Evolutionary conservation across 2,797 vertebrate species (phyloP), one percentile per base, ranked within the genome.

Genomic region (Xenopus petersii): DNA sequence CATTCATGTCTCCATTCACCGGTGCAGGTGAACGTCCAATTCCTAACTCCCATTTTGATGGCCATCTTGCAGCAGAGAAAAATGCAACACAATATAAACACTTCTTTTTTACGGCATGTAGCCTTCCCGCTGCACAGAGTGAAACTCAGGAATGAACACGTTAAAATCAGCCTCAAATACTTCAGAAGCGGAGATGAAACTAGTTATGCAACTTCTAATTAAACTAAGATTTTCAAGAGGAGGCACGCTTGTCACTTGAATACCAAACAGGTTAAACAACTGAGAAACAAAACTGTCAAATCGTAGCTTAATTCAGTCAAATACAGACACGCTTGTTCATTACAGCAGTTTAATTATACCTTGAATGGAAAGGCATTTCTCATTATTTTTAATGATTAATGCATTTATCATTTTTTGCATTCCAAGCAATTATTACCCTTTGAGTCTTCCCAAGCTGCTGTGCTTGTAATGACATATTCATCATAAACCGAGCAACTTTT

Each of bases 261-360:
- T 79, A 79, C 76, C 71, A 79, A 79, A 17, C 71, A 79, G 66
- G 76, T 79, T 74, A 79, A 70, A 79, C 61, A 74, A 73, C 71
- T 73, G 65, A 66, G 67, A 79, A 79, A 74, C 71, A 79, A 79
- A 79, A 74, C 71, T 30, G 60, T 79, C 76, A 79, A 79, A 70
- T 66, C 71, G 62, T 79, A 48, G 66, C 71, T 78, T 78, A 73
- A 73, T 78, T 73, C 71, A 78, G 70, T 69, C 70, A 73, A 79
- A 79, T 79, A 74, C 76, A 79, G 76, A 73, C 71, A 79, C 54
- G 75, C 76, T 79, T 79, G 71, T 79, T 79, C 71, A 79, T 79
- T 79, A 79, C 76, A 60, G 67, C 76, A 61, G 71, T 79, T 79
- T 74, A 79, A 79, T 79, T 79, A 79, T 70, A 79, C 67, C 61